These are phyloP conservation scores for Sebastes fasciatus DNA, from an alignment of 2,113 vertebrate species.

Conservation along the genomic window DNA sequence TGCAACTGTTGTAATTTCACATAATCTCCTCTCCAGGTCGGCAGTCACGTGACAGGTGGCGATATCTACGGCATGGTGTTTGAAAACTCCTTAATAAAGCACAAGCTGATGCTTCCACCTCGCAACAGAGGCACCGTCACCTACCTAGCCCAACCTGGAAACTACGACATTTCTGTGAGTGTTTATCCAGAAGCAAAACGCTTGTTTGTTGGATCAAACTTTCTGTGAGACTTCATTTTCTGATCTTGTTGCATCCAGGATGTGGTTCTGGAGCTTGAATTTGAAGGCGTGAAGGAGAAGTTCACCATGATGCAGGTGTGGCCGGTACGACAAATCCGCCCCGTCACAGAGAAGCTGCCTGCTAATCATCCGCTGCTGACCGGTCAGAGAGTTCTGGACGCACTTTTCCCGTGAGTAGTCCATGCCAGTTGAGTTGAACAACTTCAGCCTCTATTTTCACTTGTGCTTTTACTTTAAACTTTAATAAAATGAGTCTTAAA, in stretches of 20 bases:
- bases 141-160: constrained; percentile 93
- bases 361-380: constrained; percentile 96
- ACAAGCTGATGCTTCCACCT: constrained; percentile 97
- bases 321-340: constrained; percentile 95
- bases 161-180: constrained; percentile 95
- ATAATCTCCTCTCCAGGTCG: constrained; percentile 82
- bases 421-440: not conserved
- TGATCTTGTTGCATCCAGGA: constrained; percentile 82
- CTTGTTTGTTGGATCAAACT: not conserved
- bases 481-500: not conserved
- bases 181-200: not conserved
- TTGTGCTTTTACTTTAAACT: not conserved
- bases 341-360: constrained; percentile 96
- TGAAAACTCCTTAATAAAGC: constrained; percentile 96
- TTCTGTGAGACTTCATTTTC: not conserved
- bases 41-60: constrained; percentile 96
- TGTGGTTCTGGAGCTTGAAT: constrained; percentile 96
- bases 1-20: not conserved
- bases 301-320: constrained; percentile 97
- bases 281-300: constrained; percentile 96
- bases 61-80: constrained; percentile 94
- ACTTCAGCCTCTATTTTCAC: not conserved
- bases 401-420: constrained; percentile 94
- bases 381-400: constrained; percentile 95
- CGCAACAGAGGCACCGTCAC: constrained; percentile 94